Evolutionary conservation across 2,113 vertebrate species (phyloP).

Genomic region (Sylvia atricapilla): DNA sequence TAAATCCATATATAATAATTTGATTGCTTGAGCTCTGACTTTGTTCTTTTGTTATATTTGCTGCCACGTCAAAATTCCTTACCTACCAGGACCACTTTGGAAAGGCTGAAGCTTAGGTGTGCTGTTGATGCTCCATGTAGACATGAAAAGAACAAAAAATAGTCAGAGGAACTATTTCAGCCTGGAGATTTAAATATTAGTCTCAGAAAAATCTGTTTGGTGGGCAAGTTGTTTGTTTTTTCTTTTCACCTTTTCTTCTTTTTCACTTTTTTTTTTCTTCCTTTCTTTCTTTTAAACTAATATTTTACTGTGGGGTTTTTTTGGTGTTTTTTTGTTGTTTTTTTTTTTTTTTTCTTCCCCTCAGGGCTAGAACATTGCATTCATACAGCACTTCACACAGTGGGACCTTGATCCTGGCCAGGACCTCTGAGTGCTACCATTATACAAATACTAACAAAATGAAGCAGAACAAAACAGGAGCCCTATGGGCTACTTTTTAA

Average conservation of each 20-base stretch:
- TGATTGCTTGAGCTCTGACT: not conserved
- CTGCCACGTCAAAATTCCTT: not conserved
- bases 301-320: not conserved
- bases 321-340: not conserved
- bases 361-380: conserved; percentile 3
- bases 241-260: no score
- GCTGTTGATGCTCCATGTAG: not conserved
- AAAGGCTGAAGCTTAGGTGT: not conserved
- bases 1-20: not conserved
- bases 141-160: not conserved
- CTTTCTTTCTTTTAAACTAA: not conserved
- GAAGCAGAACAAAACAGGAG: conserved; percentile 35
- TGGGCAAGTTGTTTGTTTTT: not conserved
- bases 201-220: not conserved
- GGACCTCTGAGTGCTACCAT: conserved; percentile 17
- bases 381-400: conserved; percentile 18
- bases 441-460: conserved; percentile 50
- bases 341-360: not conserved
- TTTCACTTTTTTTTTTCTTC: not conserved
- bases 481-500: conserved; percentile 13
- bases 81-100: not conserved
- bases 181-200: not conserved
- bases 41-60: not conserved
- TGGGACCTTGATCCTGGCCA: conserved; percentile 15
- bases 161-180: not conserved